Percentiles rank a stretch among this genome's conserved stretches.
phyloP scores from a whole-genome alignment of 2,797 vertebrate species.

The Halcyon badia region DNA sequence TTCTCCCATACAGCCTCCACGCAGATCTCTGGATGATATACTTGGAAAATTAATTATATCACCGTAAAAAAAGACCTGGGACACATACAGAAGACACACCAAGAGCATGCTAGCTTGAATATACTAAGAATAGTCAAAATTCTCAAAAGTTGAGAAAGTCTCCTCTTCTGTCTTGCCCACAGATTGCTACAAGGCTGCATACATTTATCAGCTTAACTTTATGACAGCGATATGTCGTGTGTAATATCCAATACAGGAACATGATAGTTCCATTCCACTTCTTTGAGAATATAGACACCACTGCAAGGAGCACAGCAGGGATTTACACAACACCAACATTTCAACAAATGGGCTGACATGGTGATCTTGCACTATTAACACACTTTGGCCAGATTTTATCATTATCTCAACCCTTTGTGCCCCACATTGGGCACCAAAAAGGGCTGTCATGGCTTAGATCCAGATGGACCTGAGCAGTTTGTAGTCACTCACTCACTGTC shows the following conservation, averaged over 20 bases:
- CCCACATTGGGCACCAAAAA: no score
- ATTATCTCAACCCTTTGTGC: background rate
- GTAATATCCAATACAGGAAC: background rate
- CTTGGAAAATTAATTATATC: no score
- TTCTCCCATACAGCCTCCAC: background rate
- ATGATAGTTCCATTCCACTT: background rate
- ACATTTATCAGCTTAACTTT: background rate
- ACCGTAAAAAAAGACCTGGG: no score
- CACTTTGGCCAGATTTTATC: background rate
- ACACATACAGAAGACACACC: no score
- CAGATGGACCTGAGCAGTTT: no score
- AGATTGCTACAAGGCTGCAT: background rate
- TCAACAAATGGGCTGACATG: background rate
- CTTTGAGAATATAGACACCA: no score
- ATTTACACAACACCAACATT: no score
- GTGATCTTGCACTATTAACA: background rate
- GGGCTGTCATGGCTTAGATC: no score
- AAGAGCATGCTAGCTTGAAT: no score
- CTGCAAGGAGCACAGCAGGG: no score
- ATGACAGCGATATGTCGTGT: background rate
- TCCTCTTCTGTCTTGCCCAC: background rate
- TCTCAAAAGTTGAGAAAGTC: background rate
- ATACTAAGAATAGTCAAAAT: background rate
- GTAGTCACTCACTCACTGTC: no score
- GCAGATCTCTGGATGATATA: no score